Percentiles rank a stretch among this genome's conserved stretches.
Evolutionary conservation across 1,140 invertebrate genomes (phyloP).

Genomic region (Wiebesia pumilae): DNA sequence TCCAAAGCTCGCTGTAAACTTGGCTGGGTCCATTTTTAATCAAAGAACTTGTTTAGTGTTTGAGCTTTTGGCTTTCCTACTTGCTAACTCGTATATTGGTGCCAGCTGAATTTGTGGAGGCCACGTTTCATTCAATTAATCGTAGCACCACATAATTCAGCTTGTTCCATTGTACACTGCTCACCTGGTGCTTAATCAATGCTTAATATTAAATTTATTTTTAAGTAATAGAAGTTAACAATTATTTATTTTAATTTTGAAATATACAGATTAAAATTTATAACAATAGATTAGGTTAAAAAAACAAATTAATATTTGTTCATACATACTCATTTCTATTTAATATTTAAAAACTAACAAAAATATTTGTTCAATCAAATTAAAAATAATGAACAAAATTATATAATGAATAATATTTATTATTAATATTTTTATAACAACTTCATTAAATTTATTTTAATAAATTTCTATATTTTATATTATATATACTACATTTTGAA

Average conservation of each 20-base stretch:
- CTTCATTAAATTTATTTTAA: too few species aligned
- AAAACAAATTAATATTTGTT: not conserved
- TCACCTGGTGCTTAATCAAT: constrained; percentile 58
- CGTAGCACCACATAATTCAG: constrained; percentile 84
- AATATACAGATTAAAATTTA: constrained; percentile 40
- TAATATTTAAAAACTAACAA: not conserved
- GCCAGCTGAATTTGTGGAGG: constrained; percentile 75
- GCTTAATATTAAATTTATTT: constrained; percentile 36
- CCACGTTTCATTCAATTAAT: constrained; percentile 71
- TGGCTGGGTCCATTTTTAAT: not conserved
- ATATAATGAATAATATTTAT: too few species aligned
- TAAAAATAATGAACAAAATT: too few species aligned
- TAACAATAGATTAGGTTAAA: constrained; percentile 46
- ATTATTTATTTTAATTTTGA: not conserved
- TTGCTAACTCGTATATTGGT: constrained; percentile 64
- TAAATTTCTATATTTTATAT: too few species aligned
- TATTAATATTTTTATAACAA: too few species aligned
- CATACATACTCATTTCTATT: not conserved
- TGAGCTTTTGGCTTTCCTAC: constrained; percentile 60
- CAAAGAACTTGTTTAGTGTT: constrained; percentile 4
- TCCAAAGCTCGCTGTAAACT: not conserved
- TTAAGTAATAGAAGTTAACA: not conserved
- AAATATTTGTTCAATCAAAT: not conserved
- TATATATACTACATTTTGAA: too few species aligned
- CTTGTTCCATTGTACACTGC: constrained; percentile 71